Evolutionary conservation across 2,888 invertebrate genomes (phyloP).

Genomic region (Agrochola macilenta): DNA sequence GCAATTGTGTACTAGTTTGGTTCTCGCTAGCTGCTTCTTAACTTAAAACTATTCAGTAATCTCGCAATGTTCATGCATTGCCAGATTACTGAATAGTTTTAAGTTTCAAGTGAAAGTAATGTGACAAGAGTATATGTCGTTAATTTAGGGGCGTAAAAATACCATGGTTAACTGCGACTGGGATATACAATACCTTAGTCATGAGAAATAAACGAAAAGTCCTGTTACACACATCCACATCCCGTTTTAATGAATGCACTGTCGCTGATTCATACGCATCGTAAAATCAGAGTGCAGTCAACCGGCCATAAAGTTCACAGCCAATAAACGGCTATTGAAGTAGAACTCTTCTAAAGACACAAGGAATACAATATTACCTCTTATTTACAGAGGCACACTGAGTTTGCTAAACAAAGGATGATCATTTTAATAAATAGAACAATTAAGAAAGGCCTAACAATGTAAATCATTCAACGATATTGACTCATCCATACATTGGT

Average conservation of each 20-base stretch:
- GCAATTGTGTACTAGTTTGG: constrained; percentile 59
- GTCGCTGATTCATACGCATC: constrained; percentile 83
- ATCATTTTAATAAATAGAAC: constrained; percentile 58
- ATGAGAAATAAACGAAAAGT: constrained; percentile 73
- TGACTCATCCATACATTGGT: constrained; percentile 80
- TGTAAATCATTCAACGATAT: constrained; percentile 82
- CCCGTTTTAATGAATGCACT: constrained; percentile 80
- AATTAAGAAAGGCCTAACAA: constrained; percentile 66
- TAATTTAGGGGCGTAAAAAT: constrained; percentile 53
- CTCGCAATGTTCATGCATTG: neutral
- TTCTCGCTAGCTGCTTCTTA: constrained; percentile 23
- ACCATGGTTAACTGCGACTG: constrained; percentile 57
- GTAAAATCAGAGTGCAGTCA: constrained; percentile 82
- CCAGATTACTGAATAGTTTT: constrained; percentile 11
- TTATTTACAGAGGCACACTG: constrained; percentile 35
- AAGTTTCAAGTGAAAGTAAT: constrained; percentile 23
- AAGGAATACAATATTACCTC: constrained; percentile 40
- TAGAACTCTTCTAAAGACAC: constrained; percentile 51
- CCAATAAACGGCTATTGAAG: constrained; percentile 66
- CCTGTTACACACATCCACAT: constrained; percentile 73
- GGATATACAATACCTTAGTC: constrained; percentile 72
- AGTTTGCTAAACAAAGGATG: constrained; percentile 30
- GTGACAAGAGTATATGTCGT: constrained; percentile 30
- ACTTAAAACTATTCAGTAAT: neutral
- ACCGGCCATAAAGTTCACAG: constrained; percentile 76